Base-by-base conservation (phyloP, 2,113 vertebrate species). In the Seriola rivoliana region DNA sequence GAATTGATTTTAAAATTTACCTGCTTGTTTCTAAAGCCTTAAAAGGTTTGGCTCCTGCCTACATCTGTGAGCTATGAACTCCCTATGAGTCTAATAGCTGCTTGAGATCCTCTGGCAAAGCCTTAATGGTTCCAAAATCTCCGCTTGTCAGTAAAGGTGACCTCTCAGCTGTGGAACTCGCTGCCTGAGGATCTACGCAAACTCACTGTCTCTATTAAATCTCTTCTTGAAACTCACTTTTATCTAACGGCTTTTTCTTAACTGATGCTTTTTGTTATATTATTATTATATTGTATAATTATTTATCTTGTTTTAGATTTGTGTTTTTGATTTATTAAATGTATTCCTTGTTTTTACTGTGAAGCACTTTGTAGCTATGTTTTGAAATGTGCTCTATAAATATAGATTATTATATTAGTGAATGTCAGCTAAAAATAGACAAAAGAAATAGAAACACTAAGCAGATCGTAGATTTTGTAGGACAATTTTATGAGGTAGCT, bases 391-490 rank as follows among this genome's bases (percentile, higher is more conserved):
- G 13, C 36, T 12, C 4, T 58, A 42, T 25, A 42, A 57, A 10
- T n/a, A n/a, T 13, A 29, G 1, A 16, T 25, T 42, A 54, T 13
- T 21, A 50, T 4, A 19, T 25, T 3, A 5, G 67, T 25, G 64
- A 81, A 68, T 63, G 23, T 78, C 48, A 25, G 36, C 16, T 66
- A 52, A 62, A 81, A 73, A 57, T 4, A 69, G 7, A 29, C 40
- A 66, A 66, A 8, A 9, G 1, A 52, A 48, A 48, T 4, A 21
- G 7, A 73, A 25, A 16, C 23, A 23, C 25, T 65, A 69, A 50
- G 3, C 21, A 19, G 13, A 57, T 46, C 23, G 3, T 40, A 42
- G 8, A 55, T 70, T 68, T 60, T 80, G 21, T 68, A 16, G 10
- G 59, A 67, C 38, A 69, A 32, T 42, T 68, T 46, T 52, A 52